These are phyloP conservation scores for Petrocephalus microphthalmus DNA, from an alignment of 2,113 vertebrate species.

Conservation along the genomic window DNA sequence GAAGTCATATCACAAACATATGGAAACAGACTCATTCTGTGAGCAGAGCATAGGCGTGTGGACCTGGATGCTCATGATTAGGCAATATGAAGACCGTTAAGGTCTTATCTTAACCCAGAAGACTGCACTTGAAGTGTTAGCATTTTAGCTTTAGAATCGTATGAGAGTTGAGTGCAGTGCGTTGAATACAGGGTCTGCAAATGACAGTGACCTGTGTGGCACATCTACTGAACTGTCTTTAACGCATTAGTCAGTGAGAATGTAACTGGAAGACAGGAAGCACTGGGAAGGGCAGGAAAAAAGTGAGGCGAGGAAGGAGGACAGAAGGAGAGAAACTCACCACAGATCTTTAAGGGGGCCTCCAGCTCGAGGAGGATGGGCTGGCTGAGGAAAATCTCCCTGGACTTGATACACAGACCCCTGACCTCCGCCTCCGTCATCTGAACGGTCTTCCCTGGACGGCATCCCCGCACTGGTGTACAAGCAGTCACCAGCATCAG, in stretches of 20 bases:
- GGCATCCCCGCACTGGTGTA: conserved; percentile 82
- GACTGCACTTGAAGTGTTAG: background rate
- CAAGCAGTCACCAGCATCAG: background rate
- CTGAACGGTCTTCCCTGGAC: conserved; percentile 88
- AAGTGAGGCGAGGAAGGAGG: background rate
- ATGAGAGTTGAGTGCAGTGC: background rate
- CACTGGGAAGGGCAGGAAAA: background rate
- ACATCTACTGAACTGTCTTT: background rate
- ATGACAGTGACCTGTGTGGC: background rate
- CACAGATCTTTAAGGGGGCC: conserved; percentile 90
- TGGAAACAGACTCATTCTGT: background rate
- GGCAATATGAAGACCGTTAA: background rate
- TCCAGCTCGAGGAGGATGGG: conserved; percentile 90
- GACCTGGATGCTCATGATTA: background rate
- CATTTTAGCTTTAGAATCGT: background rate
- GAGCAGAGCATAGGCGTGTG: background rate
- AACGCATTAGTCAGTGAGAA: background rate
- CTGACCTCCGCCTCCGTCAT: conserved; percentile 93
- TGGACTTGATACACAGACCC: conserved; percentile 89
- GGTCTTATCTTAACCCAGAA: background rate
- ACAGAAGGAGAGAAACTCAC: conserved; percentile 44
- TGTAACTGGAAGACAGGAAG: background rate
- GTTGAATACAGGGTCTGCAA: background rate
- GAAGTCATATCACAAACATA: background rate
- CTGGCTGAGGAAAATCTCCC: conserved; percentile 94